Percentiles rank a stretch among this genome's conserved stretches.
phyloP scores from a whole-genome alignment of 2,113 vertebrate species.

The Nothocercus julius region DNA sequence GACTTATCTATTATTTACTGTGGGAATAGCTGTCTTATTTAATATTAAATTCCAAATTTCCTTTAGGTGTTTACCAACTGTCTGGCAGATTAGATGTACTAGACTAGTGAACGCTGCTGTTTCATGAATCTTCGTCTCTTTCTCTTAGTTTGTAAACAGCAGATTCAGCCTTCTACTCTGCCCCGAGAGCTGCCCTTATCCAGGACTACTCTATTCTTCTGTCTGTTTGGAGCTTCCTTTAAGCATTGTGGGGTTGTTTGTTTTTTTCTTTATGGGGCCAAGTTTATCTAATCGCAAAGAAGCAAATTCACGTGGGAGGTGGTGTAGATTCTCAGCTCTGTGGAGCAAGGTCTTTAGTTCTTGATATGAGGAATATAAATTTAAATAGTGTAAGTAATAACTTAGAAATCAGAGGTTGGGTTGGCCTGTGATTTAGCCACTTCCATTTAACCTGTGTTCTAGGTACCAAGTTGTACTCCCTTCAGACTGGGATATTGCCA shows the following conservation, averaged over 20 bases:
- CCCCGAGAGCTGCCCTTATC: not conserved
- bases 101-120: not conserved
- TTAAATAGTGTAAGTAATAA: not conserved
- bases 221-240: not conserved
- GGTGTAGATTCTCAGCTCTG: not conserved
- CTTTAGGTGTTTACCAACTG: not conserved
- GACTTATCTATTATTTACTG: conserved; percentile 33
- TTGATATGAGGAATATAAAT: not conserved
- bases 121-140: not conserved
- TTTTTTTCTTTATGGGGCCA: not conserved
- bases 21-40: conserved; percentile 4
- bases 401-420: not conserved
- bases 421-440: not conserved
- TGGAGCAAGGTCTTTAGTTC: not conserved
- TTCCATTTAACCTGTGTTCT: not conserved
- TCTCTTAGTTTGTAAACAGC: not conserved
- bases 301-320: no score
- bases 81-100: not conserved
- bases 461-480: not conserved
- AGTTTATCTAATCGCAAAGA: not conserved
- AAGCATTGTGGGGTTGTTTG: not conserved
- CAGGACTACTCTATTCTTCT: not conserved
- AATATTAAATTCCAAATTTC: conserved; percentile 22
- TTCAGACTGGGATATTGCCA: not conserved
- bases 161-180: not conserved